These are phyloP conservation scores for Falco rusticolus DNA, from an alignment of 2,797 vertebrate genomes.

Conservation along the genomic window DNA sequence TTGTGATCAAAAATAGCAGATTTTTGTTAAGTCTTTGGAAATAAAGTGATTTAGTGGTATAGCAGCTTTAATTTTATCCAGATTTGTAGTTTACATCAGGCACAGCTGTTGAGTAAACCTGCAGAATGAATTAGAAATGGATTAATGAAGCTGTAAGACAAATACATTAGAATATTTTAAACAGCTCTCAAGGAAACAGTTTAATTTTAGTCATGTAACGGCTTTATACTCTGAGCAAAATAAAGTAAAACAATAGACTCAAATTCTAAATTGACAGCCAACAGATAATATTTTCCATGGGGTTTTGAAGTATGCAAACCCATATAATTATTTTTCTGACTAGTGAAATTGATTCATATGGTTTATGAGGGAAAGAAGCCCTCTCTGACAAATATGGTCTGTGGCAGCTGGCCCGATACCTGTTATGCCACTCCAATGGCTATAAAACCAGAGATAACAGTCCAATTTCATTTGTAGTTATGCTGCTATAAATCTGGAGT, in stretches of 20 bases:
- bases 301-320: constrained; percentile 51
- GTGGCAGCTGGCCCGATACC: constrained; percentile 20
- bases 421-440: neutral
- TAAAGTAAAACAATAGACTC: constrained; percentile 52
- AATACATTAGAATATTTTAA: constrained; percentile 64
- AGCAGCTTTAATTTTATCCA: constrained; percentile 65
- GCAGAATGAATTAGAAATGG: constrained; percentile 72
- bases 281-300: neutral
- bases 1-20: constrained; percentile 8
- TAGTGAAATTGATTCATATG: constrained; percentile 18
- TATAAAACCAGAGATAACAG: neutral
- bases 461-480: constrained; percentile 20
- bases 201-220: constrained; percentile 60
- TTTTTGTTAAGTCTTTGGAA: constrained; percentile 61
- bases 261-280: constrained; percentile 59
- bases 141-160: constrained; percentile 70
- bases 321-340: constrained; percentile 63
- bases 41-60: constrained; percentile 54
- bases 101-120: constrained; percentile 73
- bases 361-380: constrained; percentile 22
- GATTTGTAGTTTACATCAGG: constrained; percentile 65
- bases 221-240: constrained; percentile 62
- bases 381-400: neutral
- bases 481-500: constrained; percentile 7
- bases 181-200: constrained; percentile 49